Conservation (phyloP, 2,888 invertebrate species). For the Hirtodrosophila duncani region DNA sequence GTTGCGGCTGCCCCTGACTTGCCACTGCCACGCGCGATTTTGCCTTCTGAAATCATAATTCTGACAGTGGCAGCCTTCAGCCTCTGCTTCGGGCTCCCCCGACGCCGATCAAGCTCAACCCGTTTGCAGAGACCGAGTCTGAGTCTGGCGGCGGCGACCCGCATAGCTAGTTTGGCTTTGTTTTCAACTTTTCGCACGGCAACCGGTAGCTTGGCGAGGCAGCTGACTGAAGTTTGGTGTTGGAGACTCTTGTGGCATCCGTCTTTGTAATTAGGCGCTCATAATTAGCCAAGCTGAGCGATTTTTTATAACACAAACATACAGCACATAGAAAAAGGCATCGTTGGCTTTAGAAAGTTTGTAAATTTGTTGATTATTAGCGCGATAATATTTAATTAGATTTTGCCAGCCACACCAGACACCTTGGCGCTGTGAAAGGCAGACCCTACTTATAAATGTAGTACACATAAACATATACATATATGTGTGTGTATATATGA, state of each 20-base stretch:
- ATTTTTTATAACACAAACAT: conserved; percentile 39
- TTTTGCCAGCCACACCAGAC: conserved; percentile 40
- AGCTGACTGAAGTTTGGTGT: no score
- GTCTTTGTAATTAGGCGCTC: conserved; percentile 70
- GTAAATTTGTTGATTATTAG: conserved; percentile 60
- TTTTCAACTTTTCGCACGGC: conserved; percentile 44
- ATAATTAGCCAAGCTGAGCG: conserved; percentile 56
- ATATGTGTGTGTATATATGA: no score
- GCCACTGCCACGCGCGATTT: conserved; percentile 64
- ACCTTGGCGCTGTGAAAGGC: conserved; percentile 55
- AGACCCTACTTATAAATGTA: conserved; percentile 1
- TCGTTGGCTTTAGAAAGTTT: conserved; percentile 60
- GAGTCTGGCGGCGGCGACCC: no score
- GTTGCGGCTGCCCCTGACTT: conserved; percentile 19
- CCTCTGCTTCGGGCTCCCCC: conserved; percentile 2
- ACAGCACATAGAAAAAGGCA: conserved; percentile 19
- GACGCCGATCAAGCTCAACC: conserved; percentile 6
- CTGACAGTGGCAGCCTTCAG: conserved; percentile 20
- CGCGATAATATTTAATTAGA: conserved; percentile 72
- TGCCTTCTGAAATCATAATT: conserved; percentile 63
- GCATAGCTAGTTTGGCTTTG: conserved; percentile 9
- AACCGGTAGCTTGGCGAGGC: conserved; percentile 11
- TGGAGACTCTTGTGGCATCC: conserved; percentile 53
- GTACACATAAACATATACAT: no score
- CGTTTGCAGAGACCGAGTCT: no score